Percentiles rank a stretch among this genome's conserved stretches.
Evolutionary conservation across 2,888 invertebrate genomes (phyloP).

Genomic region (Eupithecia subumbrata): DNA sequence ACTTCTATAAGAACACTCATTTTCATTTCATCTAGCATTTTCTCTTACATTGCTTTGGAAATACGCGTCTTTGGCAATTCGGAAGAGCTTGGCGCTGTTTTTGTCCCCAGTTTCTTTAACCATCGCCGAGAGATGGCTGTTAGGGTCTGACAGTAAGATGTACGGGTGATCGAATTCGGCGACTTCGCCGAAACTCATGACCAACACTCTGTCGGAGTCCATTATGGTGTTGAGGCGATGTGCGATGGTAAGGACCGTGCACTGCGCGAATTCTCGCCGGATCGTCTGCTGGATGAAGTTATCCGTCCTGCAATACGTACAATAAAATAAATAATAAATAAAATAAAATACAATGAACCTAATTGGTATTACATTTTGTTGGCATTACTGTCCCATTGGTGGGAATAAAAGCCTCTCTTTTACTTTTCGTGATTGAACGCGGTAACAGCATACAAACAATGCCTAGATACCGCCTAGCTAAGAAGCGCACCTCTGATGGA

Average conservation of each 20-base stretch:
- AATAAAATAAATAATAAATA: no score
- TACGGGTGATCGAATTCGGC: constrained; percentile 88
- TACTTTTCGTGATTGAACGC: neutral
- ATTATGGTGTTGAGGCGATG: constrained; percentile 96
- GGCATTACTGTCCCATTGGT: neutral
- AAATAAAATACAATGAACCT: no score
- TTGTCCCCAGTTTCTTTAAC: constrained; percentile 85
- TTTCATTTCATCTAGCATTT: constrained; percentile 56
- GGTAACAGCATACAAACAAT: neutral
- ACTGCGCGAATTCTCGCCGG: constrained; percentile 89
- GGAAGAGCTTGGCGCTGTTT: constrained; percentile 75
- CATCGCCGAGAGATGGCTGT: constrained; percentile 83
- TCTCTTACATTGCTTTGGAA: constrained; percentile 68
- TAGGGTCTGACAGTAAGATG: constrained; percentile 77
- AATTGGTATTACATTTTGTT: neutral
- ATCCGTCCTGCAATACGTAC: constrained; percentile 85
- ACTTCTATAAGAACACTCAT: neutral
- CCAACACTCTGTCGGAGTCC: constrained; percentile 92
- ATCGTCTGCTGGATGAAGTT: constrained; percentile 93
- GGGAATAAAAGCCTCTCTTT: neutral
- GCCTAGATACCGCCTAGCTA: neutral
- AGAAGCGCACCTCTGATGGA: neutral
- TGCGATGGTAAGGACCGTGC: constrained; percentile 95
- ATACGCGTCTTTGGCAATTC: constrained; percentile 77
- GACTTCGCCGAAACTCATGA: constrained; percentile 85